Base-by-base conservation (phyloP, 1,140 invertebrate genomes). In the Pseudomyrmex concolor region DNA sequence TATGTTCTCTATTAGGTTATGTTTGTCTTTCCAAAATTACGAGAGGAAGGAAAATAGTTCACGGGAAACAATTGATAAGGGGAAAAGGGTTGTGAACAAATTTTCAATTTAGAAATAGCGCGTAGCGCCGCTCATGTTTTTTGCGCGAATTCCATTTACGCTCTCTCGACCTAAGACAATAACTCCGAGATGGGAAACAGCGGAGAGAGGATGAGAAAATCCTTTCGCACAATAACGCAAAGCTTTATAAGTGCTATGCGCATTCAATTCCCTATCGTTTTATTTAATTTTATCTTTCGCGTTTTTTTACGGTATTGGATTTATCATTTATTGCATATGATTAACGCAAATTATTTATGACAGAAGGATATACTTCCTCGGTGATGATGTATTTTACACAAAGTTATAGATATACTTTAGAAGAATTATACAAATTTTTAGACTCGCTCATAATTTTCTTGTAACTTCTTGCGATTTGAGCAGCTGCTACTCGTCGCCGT, bases 111-210 rank as follows among this genome's bases (percentile, higher is more conserved):
- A 80, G 81, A 68, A 70, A 89, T n/a, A 63, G 10, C 25, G 25
- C 73, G 13, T 76, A 76, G 19, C 19, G 15, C 13, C n/a, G 19
- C n/a, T 9, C n/a, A 15, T 73, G 71, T 90, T 88, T 34, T 90
- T 77, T 84, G 71, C 72, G 71, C 77, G 83, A 86, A 89, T 91
- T 89, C 88, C 88, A 89, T 91, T 90, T 90, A 81, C 74, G 80
- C 82, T 78, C 55, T 68, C 67, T 54, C 54, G 34, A 34, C 71
- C 19, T 78, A 59, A 78, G 25, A 78, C 54, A 45, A 77, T 68
- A 68, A 78, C 10, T 78, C 45, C 66, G 84, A 83, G 64, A 82
- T 70, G 22, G 70, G 71, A 22, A 57, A 13, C 66, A 17, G 10
- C 12, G 4, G 15, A 17, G 54, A 50, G 12, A 48, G n/a, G 5